Percentiles rank a stretch among this genome's conserved stretches.
Evolutionary conservation across 2,797 vertebrate species (phyloP).

Genomic region (Pseudochirops cupreus): DNA sequence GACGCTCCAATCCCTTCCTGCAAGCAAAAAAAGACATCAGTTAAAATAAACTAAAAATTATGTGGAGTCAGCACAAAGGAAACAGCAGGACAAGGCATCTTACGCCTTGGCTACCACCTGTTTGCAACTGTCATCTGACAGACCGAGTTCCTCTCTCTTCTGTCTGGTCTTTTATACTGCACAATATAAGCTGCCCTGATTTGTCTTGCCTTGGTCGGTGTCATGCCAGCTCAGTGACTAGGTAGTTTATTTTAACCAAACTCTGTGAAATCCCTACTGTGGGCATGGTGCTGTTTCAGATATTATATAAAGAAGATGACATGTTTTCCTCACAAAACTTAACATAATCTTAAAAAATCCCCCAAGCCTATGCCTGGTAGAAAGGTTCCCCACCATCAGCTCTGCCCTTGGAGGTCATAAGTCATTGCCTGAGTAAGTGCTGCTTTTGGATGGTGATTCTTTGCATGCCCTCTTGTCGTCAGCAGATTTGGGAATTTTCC

Average conservation of each 20-base stretch:
- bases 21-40: not conserved
- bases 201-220: not conserved
- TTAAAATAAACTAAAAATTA: not conserved
- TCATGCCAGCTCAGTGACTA: not conserved
- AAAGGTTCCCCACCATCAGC: not conserved
- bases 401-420: not conserved
- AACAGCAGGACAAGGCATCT: not conserved
- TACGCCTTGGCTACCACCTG: not conserved
- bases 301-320: not conserved
- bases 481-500: constrained; percentile 87
- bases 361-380: not conserved
- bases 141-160: not conserved
- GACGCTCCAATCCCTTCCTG: not conserved
- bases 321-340: not conserved
- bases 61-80: not conserved
- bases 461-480: constrained; percentile 60
- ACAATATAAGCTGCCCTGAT: not conserved
- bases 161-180: not conserved
- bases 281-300: constrained; percentile 19
- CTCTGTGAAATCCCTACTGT: not conserved
- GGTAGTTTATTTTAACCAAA: not conserved
- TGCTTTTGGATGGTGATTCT: constrained; percentile 36
- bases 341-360: not conserved
- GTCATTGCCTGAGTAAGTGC: not conserved
- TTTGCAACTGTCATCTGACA: accelerated